Conservation (phyloP, 2,888 invertebrate genomes). For the Cheilosia variabilis region DNA sequence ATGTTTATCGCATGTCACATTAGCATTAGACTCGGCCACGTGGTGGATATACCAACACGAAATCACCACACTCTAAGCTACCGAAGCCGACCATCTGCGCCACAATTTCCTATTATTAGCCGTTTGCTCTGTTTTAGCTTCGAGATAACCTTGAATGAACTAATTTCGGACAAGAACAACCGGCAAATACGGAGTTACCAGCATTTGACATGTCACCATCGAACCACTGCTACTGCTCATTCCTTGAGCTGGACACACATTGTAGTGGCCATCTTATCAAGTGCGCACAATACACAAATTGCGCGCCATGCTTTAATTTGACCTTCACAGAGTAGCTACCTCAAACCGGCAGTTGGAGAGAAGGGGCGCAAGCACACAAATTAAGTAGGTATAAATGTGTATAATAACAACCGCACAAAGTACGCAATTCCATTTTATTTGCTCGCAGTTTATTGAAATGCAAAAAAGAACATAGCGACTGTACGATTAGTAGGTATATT, state of each 20-base stretch:
- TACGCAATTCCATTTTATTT: slow-evolving; percentile 41
- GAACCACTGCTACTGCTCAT: neutral
- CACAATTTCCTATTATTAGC: slow-evolving; percentile 65
- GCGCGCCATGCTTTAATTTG: slow-evolving; percentile 60
- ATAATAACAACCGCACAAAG: slow-evolving; percentile 7
- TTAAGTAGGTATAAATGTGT: neutral
- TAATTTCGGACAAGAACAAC: slow-evolving; percentile 50
- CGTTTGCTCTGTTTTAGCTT: slow-evolving; percentile 46
- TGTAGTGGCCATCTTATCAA: slow-evolving; percentile 17
- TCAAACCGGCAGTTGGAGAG: slow-evolving; percentile 15
- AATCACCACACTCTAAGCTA: slow-evolving; percentile 2
- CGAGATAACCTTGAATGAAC: slow-evolving; percentile 66
- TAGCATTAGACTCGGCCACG: slow-evolving; percentile 58
- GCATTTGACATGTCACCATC: slow-evolving; percentile 33
- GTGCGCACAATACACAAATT: slow-evolving; percentile 52
- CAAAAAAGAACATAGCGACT: slow-evolving; percentile 14
- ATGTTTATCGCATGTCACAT: slow-evolving; percentile 53
- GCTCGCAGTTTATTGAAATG: slow-evolving; percentile 7
- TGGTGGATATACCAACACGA: slow-evolving; percentile 33
- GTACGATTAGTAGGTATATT: neutral
- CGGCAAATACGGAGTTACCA: slow-evolving; percentile 37
- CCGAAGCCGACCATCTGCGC: slow-evolving; percentile 67
- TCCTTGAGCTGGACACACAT: slow-evolving; percentile 37
- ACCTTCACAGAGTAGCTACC: slow-evolving; percentile 65
- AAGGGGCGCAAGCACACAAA: slow-evolving; percentile 4